Conservation (phyloP, 2,888 invertebrate genomes). For the Drosophila demipolita region DNA sequence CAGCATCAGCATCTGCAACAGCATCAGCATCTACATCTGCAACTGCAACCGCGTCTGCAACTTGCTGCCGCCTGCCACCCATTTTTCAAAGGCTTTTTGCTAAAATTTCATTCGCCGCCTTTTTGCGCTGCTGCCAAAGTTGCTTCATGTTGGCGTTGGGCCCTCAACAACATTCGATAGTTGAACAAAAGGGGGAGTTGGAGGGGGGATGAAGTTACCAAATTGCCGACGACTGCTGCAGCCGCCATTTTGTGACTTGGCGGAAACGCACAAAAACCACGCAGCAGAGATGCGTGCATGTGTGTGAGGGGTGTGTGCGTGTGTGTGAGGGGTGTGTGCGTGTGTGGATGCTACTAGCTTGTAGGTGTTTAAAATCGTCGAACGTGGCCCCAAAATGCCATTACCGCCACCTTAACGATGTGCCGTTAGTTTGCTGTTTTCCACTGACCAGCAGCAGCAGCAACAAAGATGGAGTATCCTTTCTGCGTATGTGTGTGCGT, state of each 20-base stretch:
- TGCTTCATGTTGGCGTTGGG: constrained; percentile 28
- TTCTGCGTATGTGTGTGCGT: constrained; percentile 2
- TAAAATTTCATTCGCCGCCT: constrained; percentile 73
- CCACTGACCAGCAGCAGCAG: constrained; percentile 54
- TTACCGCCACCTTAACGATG: constrained; percentile 78
- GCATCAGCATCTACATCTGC: background rate
- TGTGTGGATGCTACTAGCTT: constrained; percentile 18
- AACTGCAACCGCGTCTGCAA: background rate
- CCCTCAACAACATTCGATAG: background rate
- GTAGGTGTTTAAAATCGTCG: constrained; percentile 75
- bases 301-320: background rate
- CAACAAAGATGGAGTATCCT: constrained; percentile 54
- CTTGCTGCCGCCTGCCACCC: constrained; percentile 6
- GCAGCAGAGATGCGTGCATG: constrained; percentile 3
- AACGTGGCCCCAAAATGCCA: constrained; percentile 76
- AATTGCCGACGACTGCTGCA: constrained; percentile 60
- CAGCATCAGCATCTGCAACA: background rate
- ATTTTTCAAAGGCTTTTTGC: constrained; percentile 53
- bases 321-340: constrained; percentile 7
- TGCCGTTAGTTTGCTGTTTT: constrained; percentile 62
- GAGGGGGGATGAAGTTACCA: constrained; percentile 60
- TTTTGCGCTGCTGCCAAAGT: constrained; percentile 45
- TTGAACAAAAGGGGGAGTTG: background rate
- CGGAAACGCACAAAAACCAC: constrained; percentile 55
- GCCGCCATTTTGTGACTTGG: constrained; percentile 80